Conservation (phyloP, 2,888 invertebrate species). For the Eustalomyia histrio region DNA sequence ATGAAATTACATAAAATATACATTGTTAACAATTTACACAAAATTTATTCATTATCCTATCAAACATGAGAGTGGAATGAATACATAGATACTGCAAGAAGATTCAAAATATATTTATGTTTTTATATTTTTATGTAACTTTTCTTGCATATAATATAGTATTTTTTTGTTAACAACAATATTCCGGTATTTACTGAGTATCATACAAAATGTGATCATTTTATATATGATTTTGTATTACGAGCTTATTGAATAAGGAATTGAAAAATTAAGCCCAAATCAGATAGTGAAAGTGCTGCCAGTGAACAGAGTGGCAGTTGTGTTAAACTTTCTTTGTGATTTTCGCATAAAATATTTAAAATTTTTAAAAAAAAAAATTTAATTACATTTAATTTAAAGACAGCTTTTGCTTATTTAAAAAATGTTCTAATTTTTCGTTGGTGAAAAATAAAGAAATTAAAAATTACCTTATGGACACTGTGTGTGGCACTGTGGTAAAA, state of each 20-base stretch:
- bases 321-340: no score
- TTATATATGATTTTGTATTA: neutral
- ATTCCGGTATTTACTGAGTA: constrained; percentile 44
- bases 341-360: no score
- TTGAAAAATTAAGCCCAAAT: no score
- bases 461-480: no score
- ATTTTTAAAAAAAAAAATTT: no score
- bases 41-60: constrained; percentile 63
- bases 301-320: no score
- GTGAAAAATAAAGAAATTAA: no score
- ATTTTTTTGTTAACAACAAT: constrained; percentile 36
- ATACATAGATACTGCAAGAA: neutral
- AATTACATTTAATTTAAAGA: no score
- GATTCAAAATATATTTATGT: neutral
- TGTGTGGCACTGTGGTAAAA: no score
- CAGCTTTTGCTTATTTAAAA: no score
- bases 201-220: constrained; percentile 33
- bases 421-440: no score
- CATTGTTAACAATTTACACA: constrained; percentile 66
- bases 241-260: constrained; percentile 1
- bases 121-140: neutral
- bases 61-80: neutral
- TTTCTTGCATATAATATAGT: constrained; percentile 35
- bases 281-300: no score
- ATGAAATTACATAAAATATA: constrained; percentile 62